Base-by-base conservation (phyloP, 2,113 vertebrate species). In the Pao palembangensis region DNA sequence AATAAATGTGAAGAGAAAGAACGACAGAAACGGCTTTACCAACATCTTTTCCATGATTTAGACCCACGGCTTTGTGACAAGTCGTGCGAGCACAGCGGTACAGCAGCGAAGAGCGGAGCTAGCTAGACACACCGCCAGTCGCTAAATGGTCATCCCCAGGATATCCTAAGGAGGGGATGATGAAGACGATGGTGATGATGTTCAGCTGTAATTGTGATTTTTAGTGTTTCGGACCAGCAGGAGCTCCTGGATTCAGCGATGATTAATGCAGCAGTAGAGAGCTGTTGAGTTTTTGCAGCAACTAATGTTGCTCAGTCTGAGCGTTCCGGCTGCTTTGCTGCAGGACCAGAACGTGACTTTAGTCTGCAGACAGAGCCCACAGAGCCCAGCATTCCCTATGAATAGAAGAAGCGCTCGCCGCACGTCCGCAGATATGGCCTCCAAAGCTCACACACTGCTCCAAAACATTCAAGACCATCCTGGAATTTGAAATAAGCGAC, bases 231-330 rank as follows among this genome's bases (percentile, higher is more conserved):
- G 34, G 34, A 8, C 34, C 51, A 65, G 20, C 25, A 23, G 58
- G 51, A 12, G 59, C 38, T 43, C 25, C 14, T 44, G 56, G 63
- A 51, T 50, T 31, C 17, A 4, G 61, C 3, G 53, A 23, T 58
- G 20, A 51, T 57, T 68, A 66, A 68, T 63, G 52, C 47, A 60
- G 42, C 46, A 52, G 34, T 28, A 23, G 2, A 64, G 58, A 71
- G 47, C 28, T 14, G 25, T 20, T 49, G 8, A 25, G 14, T 16
- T 63, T 61, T 53, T 41, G 7, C 31, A 52, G 46, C 50, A 38
- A 51, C 48, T 49, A 1, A 38, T 28, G 38, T 11, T 44, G 2
- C 12, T 16, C 7, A 1, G 31, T 48, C 15, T n/a, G 3, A 12
- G 12, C 42, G 5, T 47, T 28, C 38, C 48, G 8, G 19, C 28